Evolutionary conservation across 1,140 invertebrate genomes (phyloP).

Genomic region (Atta colombica): DNA sequence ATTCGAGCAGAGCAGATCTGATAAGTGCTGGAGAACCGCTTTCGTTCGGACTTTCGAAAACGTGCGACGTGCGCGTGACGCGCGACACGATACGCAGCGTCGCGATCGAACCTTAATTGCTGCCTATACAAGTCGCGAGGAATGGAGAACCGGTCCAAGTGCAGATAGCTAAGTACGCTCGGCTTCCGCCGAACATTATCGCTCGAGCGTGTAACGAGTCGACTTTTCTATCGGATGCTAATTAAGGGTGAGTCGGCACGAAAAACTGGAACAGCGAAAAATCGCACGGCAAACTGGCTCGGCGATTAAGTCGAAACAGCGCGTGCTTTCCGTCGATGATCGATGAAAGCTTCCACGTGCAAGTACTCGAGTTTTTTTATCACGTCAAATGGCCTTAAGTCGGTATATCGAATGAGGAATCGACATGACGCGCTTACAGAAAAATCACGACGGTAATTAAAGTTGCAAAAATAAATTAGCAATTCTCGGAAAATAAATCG

Average conservation of each 20-base stretch:
- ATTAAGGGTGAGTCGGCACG: constrained; percentile 57
- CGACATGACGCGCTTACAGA: background rate
- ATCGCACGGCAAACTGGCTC: background rate
- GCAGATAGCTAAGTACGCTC: constrained; percentile 39
- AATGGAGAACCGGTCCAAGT: constrained; percentile 69
- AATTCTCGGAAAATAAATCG: background rate
- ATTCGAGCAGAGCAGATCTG: constrained; percentile 38
- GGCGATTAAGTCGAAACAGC: background rate
- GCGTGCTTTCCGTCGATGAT: constrained; percentile 7
- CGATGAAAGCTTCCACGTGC: background rate
- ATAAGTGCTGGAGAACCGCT: constrained; percentile 48
- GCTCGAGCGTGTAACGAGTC: constrained; percentile 67
- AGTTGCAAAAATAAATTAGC: background rate
- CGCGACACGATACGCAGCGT: constrained; percentile 30
- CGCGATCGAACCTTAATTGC: constrained; percentile 43
- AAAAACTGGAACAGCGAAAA: constrained; percentile 33
- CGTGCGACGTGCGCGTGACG: background rate
- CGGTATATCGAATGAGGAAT: background rate
- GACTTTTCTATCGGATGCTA: constrained; percentile 66
- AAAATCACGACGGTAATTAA: background rate
- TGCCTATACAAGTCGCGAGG: constrained; percentile 56
- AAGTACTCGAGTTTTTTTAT: constrained; percentile 23
- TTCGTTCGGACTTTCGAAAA: constrained; percentile 71
- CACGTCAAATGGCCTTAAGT: background rate
- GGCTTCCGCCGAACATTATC: constrained; percentile 70